These are phyloP conservation scores for Operophtera brumata DNA, from an alignment of 2,888 invertebrate species.

Conservation along the genomic window DNA sequence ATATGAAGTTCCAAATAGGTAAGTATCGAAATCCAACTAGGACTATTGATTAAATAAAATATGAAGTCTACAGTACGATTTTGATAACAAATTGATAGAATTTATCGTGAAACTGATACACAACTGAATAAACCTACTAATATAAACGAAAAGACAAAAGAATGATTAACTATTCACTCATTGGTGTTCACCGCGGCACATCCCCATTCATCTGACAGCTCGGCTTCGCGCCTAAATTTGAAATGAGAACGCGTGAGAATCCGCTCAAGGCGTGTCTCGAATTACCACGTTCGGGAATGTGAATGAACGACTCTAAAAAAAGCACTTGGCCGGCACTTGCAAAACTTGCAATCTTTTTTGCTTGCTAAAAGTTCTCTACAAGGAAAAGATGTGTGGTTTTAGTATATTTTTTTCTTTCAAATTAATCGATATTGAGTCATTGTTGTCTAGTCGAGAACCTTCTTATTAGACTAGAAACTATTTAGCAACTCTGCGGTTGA, in stretches of 20 bases:
- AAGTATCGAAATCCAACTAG: neutral
- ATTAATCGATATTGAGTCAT: conserved; percentile 32
- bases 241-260: conserved; percentile 73
- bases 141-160: conserved; percentile 2
- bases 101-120: too few species aligned
- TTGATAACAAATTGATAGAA: too few species aligned
- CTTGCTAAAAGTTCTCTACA: conserved; percentile 37
- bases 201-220: conserved; percentile 48
- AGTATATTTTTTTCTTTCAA: conserved; percentile 32
- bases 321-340: conserved; percentile 1
- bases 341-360: conserved; percentile 45
- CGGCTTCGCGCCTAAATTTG: conserved; percentile 67
- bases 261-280: conserved; percentile 57
- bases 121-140: neutral
- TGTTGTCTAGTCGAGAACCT: conserved; percentile 32
- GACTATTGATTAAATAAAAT: neutral
- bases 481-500: conserved; percentile 26
- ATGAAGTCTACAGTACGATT: too few species aligned
- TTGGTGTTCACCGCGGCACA: conserved; percentile 28
- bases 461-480: conserved; percentile 25
- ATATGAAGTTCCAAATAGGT: too few species aligned
- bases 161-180: conserved; percentile 16
- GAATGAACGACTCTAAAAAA: conserved; percentile 51
- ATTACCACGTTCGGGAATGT: conserved; percentile 61
- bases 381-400: conserved; percentile 33